These are phyloP conservation scores for Lucinisca nassula DNA, from an alignment of 2,888 invertebrate species.

Conservation along the genomic window DNA sequence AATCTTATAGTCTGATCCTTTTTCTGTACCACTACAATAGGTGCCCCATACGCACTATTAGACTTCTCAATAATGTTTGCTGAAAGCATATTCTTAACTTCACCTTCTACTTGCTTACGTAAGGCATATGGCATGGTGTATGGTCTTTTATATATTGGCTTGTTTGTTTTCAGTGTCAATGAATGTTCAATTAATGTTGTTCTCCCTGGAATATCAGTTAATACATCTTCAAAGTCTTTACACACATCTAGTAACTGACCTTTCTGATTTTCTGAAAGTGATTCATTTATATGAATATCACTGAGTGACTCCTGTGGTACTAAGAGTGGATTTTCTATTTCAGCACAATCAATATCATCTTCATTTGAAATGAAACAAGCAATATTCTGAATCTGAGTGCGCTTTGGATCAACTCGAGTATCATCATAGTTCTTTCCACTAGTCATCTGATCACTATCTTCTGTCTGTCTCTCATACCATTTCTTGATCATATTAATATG, in stretches of 20 bases:
- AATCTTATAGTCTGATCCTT: slow-evolving; percentile 19
- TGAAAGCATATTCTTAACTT: slow-evolving; percentile 16
- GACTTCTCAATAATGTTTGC: slow-evolving; percentile 31
- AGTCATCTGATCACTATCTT: no score
- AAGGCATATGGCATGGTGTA: slow-evolving; percentile 26
- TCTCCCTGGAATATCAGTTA: slow-evolving; percentile 11
- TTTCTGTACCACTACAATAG: slow-evolving; percentile 28
- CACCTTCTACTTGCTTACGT: neutral
- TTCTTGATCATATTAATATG: slow-evolving; percentile 7
- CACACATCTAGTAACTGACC: neutral
- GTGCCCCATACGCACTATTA: slow-evolving; percentile 28
- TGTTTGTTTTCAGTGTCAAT: neutral
- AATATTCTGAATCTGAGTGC: neutral
- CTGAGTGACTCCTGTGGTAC: neutral
- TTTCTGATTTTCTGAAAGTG: neutral
- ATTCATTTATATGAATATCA: neutral
- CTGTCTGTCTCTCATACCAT: neutral
- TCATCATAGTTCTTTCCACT: no score
- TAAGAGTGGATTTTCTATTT: neutral
- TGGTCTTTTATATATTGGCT: slow-evolving; percentile 1
- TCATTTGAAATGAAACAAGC: neutral
- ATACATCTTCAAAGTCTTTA: neutral
- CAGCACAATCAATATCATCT: neutral
- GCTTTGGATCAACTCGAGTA: no score
- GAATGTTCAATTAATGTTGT: neutral